These are phyloP conservation scores for Calyptomena viridis DNA, from an alignment of 2,113 vertebrate genomes.

Conservation along the genomic window DNA sequence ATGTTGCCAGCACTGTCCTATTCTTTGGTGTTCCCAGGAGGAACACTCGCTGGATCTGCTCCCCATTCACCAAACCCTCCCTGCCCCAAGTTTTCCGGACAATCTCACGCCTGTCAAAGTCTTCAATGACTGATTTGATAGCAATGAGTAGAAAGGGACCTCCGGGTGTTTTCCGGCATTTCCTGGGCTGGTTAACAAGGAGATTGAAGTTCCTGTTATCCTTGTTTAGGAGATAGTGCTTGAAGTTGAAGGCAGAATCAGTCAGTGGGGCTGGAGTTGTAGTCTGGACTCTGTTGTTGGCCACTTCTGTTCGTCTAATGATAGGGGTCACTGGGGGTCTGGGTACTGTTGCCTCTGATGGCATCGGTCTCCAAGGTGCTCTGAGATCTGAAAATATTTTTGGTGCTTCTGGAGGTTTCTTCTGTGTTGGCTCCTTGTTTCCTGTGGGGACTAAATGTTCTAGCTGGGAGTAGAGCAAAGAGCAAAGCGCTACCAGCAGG, in stretches of 20 bases:
- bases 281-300: background rate
- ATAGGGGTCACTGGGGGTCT: background rate
- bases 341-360: background rate
- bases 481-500: slow-evolving; percentile 77
- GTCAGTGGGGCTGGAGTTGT: slow-evolving; percentile 8
- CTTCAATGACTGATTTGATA: slow-evolving; percentile 87
- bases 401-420: background rate
- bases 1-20: slow-evolving; percentile 73
- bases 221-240: slow-evolving; percentile 84
- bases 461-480: slow-evolving; percentile 84
- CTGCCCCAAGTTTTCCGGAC: slow-evolving; percentile 94
- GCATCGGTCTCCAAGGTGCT: background rate
- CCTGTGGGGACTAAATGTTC: slow-evolving; percentile 46
- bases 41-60: slow-evolving; percentile 84
- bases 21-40: slow-evolving; percentile 88
- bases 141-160: slow-evolving; percentile 89
- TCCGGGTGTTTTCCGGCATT: slow-evolving; percentile 71
- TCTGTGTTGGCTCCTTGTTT: background rate
- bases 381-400: background rate
- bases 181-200: slow-evolving; percentile 89
- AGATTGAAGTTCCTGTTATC: slow-evolving; percentile 88
- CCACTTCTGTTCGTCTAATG: background rate
- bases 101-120: slow-evolving; percentile 93
- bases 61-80: slow-evolving; percentile 77
- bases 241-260: slow-evolving; percentile 84